Percentiles rank a stretch among this genome's conserved stretches.
These are phyloP conservation scores for Neodiprion pinetum DNA, from an alignment of 1,140 invertebrate genomes.

Conservation along the genomic window DNA sequence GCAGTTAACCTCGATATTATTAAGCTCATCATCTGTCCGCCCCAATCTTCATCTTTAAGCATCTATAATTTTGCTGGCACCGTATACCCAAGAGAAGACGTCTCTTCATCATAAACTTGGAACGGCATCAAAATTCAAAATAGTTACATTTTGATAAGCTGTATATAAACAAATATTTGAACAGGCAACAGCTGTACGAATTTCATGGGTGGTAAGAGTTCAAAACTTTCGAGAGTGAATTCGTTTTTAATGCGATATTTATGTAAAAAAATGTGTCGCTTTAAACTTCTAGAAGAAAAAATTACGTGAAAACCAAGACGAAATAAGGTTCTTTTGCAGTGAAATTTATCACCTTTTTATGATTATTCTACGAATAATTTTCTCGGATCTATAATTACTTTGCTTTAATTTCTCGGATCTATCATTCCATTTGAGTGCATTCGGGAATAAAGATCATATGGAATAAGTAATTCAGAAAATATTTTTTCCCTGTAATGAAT, in stretches of 20 bases:
- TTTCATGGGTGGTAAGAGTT: background rate
- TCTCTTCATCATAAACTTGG: conserved; percentile 20
- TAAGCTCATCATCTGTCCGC: background rate
- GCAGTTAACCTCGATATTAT: background rate
- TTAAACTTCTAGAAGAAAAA: background rate
- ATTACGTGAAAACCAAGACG: too few species aligned
- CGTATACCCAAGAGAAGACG: conserved; percentile 6
- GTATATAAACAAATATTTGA: conserved; percentile 17
- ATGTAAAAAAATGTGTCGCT: background rate
- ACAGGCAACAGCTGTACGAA: background rate
- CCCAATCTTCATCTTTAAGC: background rate
- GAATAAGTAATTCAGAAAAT: too few species aligned
- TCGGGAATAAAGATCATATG: too few species aligned
- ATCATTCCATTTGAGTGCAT: too few species aligned
- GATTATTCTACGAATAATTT: too few species aligned
- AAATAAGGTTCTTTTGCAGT: too few species aligned
- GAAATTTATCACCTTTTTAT: too few species aligned
- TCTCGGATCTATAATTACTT: too few species aligned
- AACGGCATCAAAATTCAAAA: conserved; percentile 10
- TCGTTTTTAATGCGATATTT: background rate
- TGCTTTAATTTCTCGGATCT: too few species aligned
- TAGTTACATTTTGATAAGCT: conserved; percentile 20
- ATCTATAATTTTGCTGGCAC: conserved; percentile 9
- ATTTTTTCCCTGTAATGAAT: too few species aligned
- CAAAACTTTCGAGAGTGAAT: background rate